Evolutionary conservation across 2,113 vertebrate species (phyloP).

Genomic region (Phrynosoma platyrhinos): DNA sequence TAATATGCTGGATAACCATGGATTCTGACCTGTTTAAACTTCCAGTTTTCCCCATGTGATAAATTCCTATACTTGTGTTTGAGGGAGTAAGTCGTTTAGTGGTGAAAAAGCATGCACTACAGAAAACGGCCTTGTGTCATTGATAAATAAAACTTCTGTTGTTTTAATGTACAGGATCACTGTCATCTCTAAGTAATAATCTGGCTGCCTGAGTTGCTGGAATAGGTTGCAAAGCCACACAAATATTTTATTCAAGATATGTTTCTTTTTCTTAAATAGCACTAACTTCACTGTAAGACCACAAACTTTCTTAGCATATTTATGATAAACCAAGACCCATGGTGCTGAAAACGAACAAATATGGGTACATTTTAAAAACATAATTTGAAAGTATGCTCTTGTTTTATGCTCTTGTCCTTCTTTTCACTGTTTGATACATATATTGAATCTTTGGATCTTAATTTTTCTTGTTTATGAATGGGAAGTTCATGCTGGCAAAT

Average conservation of each 20-base stretch:
- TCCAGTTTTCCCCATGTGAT: too few species aligned
- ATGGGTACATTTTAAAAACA: too few species aligned
- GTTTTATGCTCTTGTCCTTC: too few species aligned
- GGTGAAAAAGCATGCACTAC: neutral
- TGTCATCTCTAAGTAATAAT: neutral
- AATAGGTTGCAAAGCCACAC: neutral
- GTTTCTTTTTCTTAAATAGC: neutral
- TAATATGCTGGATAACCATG: too few species aligned
- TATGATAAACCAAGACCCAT: neutral
- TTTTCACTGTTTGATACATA: too few species aligned
- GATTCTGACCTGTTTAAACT: too few species aligned
- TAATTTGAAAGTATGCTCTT: too few species aligned
- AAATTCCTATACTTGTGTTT: neutral
- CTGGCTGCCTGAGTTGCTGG: neutral
- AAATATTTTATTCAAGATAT: neutral
- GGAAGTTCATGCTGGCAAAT: too few species aligned
- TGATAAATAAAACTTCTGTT: neutral
- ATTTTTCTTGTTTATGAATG: too few species aligned
- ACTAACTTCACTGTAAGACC: neutral
- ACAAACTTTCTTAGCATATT: neutral
- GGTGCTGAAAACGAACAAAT: too few species aligned
- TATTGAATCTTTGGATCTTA: too few species aligned
- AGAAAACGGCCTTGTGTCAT: neutral
- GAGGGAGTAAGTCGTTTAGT: neutral
- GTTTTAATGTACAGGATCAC: neutral